These are phyloP conservation scores for Calephelis nemesis DNA, from an alignment of 1,140 invertebrate genomes.

Conservation along the genomic window DNA sequence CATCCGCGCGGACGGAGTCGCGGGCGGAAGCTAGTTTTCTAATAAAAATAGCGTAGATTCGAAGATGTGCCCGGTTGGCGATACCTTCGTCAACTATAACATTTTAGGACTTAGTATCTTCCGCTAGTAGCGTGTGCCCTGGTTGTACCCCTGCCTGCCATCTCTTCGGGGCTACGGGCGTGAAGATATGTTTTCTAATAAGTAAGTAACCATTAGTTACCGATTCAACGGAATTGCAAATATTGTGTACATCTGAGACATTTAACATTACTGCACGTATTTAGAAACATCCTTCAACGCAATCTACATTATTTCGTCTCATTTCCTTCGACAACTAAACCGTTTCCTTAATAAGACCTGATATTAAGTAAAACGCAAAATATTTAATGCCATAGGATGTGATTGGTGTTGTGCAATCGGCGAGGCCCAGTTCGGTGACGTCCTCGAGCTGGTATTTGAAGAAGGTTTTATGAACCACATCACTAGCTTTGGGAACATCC, in stretches of 20 bases:
- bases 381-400: constrained; percentile 7
- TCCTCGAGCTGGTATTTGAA: constrained; percentile 8
- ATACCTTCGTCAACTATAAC: too few species aligned
- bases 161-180: too few species aligned
- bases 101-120: too few species aligned
- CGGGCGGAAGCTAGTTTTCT: too few species aligned
- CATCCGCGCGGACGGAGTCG: too few species aligned
- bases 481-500: not conserved
- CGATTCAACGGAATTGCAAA: too few species aligned
- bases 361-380: constrained; percentile 3
- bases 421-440: not conserved
- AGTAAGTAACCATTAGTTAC: too few species aligned
- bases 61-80: too few species aligned
- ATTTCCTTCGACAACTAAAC: constrained; percentile 9
- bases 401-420: not conserved
- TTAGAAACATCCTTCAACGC: not conserved
- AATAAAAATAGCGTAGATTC: too few species aligned
- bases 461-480: not conserved
- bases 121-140: too few species aligned
- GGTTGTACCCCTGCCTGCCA: too few species aligned
- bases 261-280: not conserved
- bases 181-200: too few species aligned
- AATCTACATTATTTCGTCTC: not conserved
- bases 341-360: constrained; percentile 13
- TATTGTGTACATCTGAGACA: not conserved